Evolutionary conservation across 1,140 invertebrate genomes (phyloP).

Genomic region (Caenorhabditis latens): DNA sequence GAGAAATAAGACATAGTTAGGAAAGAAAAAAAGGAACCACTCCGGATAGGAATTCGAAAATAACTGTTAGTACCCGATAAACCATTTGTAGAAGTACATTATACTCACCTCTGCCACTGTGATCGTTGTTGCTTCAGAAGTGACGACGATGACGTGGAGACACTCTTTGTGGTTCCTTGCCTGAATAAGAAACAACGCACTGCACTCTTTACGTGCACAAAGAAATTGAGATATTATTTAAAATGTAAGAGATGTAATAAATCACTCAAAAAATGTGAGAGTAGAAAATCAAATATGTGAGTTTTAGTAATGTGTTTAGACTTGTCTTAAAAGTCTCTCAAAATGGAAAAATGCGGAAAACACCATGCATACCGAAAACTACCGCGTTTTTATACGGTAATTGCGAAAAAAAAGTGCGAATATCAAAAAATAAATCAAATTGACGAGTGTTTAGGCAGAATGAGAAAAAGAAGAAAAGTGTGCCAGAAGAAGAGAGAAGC

Average conservation of each 20-base stretch:
- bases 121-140: constrained; percentile 62
- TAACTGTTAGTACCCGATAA: constrained; percentile 19
- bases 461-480: constrained; percentile 48
- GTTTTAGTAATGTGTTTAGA: not conserved
- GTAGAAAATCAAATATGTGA: not conserved
- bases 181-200: constrained; percentile 56
- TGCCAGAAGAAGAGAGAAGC: constrained; percentile 47
- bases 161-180: constrained; percentile 59
- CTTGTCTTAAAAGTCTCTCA: not conserved
- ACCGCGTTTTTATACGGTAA: constrained; percentile 1
- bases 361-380: constrained; percentile 50
- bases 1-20: not conserved
- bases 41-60: not conserved
- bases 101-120: constrained; percentile 72
- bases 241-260: not conserved
- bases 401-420: constrained; percentile 39
- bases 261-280: constrained; percentile 8
- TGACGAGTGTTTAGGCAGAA: constrained; percentile 28
- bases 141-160: constrained; percentile 34
- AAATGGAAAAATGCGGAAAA: not conserved
- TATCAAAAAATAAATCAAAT: not conserved
- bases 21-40: constrained; percentile 8
- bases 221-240: not conserved
- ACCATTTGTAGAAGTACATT: not conserved
- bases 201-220: constrained; percentile 46